Base-by-base conservation (phyloP, 1,140 invertebrate species). In the Drosophila nigrodunni region DNA sequence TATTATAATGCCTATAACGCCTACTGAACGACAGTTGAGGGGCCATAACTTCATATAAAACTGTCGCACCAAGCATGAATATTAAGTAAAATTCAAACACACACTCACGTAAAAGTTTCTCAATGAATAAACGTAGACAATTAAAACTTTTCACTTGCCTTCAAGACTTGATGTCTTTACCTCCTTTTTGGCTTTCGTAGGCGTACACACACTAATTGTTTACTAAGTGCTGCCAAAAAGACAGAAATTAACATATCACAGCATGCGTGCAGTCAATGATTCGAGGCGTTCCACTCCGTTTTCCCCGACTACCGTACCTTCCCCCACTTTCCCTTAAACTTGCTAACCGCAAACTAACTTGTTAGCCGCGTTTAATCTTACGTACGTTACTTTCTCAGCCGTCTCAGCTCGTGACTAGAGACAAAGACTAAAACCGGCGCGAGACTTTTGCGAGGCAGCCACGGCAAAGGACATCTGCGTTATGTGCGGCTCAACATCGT, bases 121-220 rank as follows among this genome's bases (percentile, higher is more conserved):
- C 85, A 87, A 87, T 87, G 85, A 88, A 88, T 83, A 89, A 75
- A 77, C 70, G 80, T 74, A 85, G 67, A 80, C 80, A 88, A 88
- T 88, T 88, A 88, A 88, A 88, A 88, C 61, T 89, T 88, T 88
- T 83, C 74, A 88, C 82, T 87, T 87, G 82, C 83, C 80, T 77
- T 60, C 64, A 30, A 30, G 59, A 58, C 39, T 46, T 30, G 25
- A 52, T 30, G 25, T 6, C 25, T 30, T 30, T 30, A 30, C 25
- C 18, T 21, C 18, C 18, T 21, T 30, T 13, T 52, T 35, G 30
- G 30, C 50, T 52, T 21, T 43, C 25, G 35, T 60, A 25, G 49
- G 59, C 68, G 69, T 52, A 10, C 69, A 49, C 83, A 66, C 83
- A 66, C 77, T 87, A 88, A 88, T 87, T 88, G 83, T 88, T 88